Percentiles rank a stretch among this genome's conserved stretches.
Evolutionary conservation across 1,140 invertebrate genomes (phyloP).

Genomic region (Linepithema humile): DNA sequence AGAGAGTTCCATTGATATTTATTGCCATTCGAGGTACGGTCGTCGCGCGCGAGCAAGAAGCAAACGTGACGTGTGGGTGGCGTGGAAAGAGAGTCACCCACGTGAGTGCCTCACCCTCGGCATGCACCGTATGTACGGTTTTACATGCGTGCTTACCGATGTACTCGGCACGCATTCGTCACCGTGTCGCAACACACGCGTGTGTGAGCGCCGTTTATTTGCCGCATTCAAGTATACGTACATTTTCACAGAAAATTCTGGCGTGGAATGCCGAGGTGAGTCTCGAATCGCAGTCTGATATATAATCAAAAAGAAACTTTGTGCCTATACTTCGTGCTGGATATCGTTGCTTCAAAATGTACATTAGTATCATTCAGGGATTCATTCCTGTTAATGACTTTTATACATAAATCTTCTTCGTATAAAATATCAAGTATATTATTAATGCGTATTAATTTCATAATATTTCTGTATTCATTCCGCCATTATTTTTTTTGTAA

Average conservation of each 20-base stretch:
- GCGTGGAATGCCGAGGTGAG: neutral
- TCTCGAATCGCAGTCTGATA: neutral
- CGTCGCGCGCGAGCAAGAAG: constrained; percentile 45
- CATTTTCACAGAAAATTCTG: constrained; percentile 1
- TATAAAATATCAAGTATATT: neutral
- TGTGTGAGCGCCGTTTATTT: constrained; percentile 53
- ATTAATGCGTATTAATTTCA: neutral
- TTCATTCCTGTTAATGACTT: neutral
- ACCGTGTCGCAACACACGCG: constrained; percentile 54
- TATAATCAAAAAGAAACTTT: neutral
- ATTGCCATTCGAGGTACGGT: constrained; percentile 43
- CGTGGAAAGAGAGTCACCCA: constrained; percentile 73
- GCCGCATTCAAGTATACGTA: constrained; percentile 11
- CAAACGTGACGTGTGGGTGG: constrained; percentile 68
- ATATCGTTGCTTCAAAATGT: neutral
- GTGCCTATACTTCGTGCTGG: neutral
- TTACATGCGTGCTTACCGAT: constrained; percentile 73
- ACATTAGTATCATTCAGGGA: neutral
- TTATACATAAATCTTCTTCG: neutral
- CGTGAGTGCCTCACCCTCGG: constrained; percentile 72
- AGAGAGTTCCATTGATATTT: constrained; percentile 57
- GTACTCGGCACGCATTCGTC: constrained; percentile 68
- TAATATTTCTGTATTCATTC: neutral
- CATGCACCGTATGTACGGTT: constrained; percentile 65
- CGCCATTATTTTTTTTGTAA: too few species aligned